Evolutionary conservation across 2,797 vertebrate species (phyloP), one percentile per base, ranked within the genome.

Genomic region (Crenuchus spilurus): DNA sequence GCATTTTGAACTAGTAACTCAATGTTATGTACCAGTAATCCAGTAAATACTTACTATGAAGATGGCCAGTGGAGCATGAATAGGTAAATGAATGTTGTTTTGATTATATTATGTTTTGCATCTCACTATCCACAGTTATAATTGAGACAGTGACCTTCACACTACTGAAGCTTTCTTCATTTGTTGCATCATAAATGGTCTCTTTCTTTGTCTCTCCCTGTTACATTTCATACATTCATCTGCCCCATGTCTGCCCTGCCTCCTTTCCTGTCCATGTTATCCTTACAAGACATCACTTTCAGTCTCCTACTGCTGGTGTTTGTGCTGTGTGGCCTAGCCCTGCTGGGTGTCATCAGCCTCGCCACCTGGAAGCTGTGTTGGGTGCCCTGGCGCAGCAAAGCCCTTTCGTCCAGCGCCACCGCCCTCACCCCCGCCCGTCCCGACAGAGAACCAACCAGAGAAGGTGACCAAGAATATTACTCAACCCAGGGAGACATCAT

Each of bases 281-380:
- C 57, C 44, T 60, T 28, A 48, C 22, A 86, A 95, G 93, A 93
- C 80, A 80, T 92, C 88, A 92, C 94, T 60, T 72, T 92, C 91
- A 92, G 92, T 89, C 92, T 95, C 88, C 89, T 95, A 20, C 88
- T 91, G 1, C 89, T 93, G 82, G 90, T 94, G 82, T 93, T 94
- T 39, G 84, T 91, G 78, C 88, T 92, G 82, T 94, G 92, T 84
- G 93, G 92, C 11, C 87, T 94, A 87, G 92, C 91, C 65, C 87
- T 95, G 90, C 92, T 94, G 91, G 93, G 90, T 84, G 92, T 90
- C 88, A 93, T 92, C 86, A 88, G 93, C 77, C 91, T 94, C 87
- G 92, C 94, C 83, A 93, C 94, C 87, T 94, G 94, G 94, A 95
- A 95, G 91, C 90, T 94, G 86, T 92, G 92, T 87, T 94, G 93